These are phyloP conservation scores for Ichneumoninae sp. DNA, from an alignment of 2,888 invertebrate species.

Conservation along the genomic window DNA sequence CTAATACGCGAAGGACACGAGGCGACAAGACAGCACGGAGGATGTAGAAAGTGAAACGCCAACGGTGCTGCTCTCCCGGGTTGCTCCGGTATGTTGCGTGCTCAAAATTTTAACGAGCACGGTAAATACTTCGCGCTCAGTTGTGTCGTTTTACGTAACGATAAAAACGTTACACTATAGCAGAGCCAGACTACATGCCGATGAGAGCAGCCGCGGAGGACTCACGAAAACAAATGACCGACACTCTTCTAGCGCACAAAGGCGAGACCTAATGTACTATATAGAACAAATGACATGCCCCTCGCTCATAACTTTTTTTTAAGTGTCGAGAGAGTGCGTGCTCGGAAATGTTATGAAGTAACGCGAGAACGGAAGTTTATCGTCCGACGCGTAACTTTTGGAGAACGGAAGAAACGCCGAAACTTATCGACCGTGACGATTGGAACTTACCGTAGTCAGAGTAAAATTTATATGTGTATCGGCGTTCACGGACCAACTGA, in stretches of 20 bases:
- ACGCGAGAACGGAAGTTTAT: constrained; percentile 50
- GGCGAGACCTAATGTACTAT: constrained; percentile 27
- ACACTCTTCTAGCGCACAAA: constrained; percentile 38
- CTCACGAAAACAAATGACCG: constrained; percentile 22
- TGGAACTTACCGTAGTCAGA: neutral
- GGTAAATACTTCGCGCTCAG: constrained; percentile 47
- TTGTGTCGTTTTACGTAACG: constrained; percentile 52
- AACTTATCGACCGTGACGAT: neutral
- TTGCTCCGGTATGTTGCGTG: constrained; percentile 52
- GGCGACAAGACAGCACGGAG: constrained; percentile 35
- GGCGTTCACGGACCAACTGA: neutral
- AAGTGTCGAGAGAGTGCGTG: constrained; percentile 37
- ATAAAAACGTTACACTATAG: constrained; percentile 21
- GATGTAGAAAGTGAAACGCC: constrained; percentile 67
- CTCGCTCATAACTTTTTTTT: constrained; percentile 3
- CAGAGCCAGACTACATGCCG: constrained; percentile 8
- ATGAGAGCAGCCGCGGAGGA: constrained; percentile 13
- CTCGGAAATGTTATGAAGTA: constrained; percentile 50
- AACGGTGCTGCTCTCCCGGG: constrained; percentile 25
- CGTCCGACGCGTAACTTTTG: neutral
- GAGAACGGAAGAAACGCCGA: constrained; percentile 11
- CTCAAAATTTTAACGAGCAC: constrained; percentile 64
- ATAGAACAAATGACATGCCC: neutral
- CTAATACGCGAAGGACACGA: constrained; percentile 57
- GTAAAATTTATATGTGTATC: neutral